Percentiles rank a stretch among this genome's conserved stretches.
These are phyloP conservation scores for Spodoptera littoralis DNA, from an alignment of 2,888 invertebrate species.

Conservation along the genomic window DNA sequence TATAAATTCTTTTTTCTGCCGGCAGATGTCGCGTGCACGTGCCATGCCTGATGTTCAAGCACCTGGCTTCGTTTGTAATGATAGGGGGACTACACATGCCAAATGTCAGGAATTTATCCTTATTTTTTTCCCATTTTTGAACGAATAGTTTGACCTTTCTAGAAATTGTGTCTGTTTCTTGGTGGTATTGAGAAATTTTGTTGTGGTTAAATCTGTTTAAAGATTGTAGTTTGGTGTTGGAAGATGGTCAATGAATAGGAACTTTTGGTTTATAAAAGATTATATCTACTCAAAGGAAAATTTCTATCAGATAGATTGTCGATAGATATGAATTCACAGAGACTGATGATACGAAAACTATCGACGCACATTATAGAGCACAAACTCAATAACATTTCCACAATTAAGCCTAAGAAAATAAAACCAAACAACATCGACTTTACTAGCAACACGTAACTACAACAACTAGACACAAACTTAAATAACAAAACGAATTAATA, in stretches of 20 bases:
- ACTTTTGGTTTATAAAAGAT: too few species aligned
- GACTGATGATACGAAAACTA: too few species aligned
- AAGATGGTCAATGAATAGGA: too few species aligned
- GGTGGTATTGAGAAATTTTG: not conserved
- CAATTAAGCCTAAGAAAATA: too few species aligned
- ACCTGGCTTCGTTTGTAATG: slow-evolving; percentile 79
- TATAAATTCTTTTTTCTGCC: slow-evolving; percentile 70
- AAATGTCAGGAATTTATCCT: slow-evolving; percentile 61
- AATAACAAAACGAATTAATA: slow-evolving; percentile 11
- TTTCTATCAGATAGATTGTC: too few species aligned
- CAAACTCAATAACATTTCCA: too few species aligned
- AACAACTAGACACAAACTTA: too few species aligned
- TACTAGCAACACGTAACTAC: too few species aligned
- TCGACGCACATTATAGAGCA: too few species aligned
- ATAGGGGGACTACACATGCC: slow-evolving; percentile 66
- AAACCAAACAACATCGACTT: too few species aligned
- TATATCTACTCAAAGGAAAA: too few species aligned
- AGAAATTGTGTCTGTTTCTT: slow-evolving; percentile 1
- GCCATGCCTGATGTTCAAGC: slow-evolving; percentile 73
- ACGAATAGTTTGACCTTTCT: slow-evolving; percentile 29
- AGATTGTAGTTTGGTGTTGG: not conserved
- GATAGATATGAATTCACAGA: too few species aligned
- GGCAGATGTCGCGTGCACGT: slow-evolving; percentile 84
- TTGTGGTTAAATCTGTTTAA: not conserved
- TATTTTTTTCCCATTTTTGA: slow-evolving; percentile 11